Base-by-base conservation (phyloP, 2,797 vertebrate species). In the Brachymystax lenok region DNA sequence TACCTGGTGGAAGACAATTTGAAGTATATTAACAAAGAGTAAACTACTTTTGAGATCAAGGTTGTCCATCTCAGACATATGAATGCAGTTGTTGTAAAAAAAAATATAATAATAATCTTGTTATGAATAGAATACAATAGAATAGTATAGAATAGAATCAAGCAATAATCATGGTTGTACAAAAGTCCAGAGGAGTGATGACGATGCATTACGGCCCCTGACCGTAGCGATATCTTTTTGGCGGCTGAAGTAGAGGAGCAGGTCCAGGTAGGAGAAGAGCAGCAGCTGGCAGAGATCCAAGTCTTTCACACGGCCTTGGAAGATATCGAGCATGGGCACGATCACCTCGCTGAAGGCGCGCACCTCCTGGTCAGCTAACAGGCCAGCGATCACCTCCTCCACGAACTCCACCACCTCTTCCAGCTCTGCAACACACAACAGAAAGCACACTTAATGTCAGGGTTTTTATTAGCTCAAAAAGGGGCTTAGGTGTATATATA, bases 221-320 rank as follows among this genome's bases (percentile, higher is more conserved):
- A 99, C 97, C 96, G 96, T 96, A 8, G 97, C 95, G 24, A 97
- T 94, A 73, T 97, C 96, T 84, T 97, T 98, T 85, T 99, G 95
- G 83, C 94, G 95, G 3, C 96, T 97, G 90, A 98, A 98, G 87
- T 97, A 99, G 33, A 99, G 95, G 40, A 99, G 95, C 84, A 98
- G 81, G 51, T 99, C 98, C 28, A 99, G 92, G 88, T 97, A 97
- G 0, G 93, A 92, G 86, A 97, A 98, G 1, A 99, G 91, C 69
- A 97, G 88, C 74, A 95, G 95, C 90, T 98, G 97, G 84, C 98
- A 99, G 74, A 99, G 95, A 74, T 99, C 97, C 82, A 99, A 85
- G 75, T 99, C 97, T 91, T 96, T 97, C 84, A 98, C 87, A 35
- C 97, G 94, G 5, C 95, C 91, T 82, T 95, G 75, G 74, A 99